These are phyloP conservation scores for Drosophila bifasciata DNA, from an alignment of 1,140 invertebrate species.

Conservation along the genomic window DNA sequence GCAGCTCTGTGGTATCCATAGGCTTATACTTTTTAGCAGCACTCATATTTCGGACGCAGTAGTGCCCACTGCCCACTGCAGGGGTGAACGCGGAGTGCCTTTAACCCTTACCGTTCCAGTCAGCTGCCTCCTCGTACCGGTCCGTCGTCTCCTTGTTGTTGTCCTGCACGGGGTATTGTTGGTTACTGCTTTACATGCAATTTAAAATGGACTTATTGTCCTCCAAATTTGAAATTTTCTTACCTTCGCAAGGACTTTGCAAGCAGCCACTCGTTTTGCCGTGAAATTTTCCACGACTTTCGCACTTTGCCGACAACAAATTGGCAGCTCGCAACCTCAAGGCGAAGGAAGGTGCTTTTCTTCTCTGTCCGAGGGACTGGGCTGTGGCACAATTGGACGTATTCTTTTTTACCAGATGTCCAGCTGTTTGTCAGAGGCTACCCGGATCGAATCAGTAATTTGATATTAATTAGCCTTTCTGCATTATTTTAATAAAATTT, in stretches of 20 bases:
- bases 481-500: conserved; percentile 27
- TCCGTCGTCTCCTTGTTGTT: background rate
- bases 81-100: too few relatives aligned
- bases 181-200: background rate
- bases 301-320: conserved; percentile 25
- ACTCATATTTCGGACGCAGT: conserved; percentile 70
- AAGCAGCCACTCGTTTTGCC: background rate
- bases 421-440: background rate
- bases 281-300: conserved; percentile 22
- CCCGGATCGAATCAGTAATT: conserved; percentile 9
- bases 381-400: background rate
- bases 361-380: background rate
- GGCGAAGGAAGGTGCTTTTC: conserved; percentile 14
- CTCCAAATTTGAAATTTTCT: background rate
- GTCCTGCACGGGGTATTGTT: background rate
- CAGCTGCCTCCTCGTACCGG: conserved; percentile 12
- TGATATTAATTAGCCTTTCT: conserved; percentile 12
- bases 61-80: conserved; percentile 31
- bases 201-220: too few relatives aligned
- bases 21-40: conserved; percentile 81
- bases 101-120: conserved; percentile 20
- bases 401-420: background rate
- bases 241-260: background rate
- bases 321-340: conserved; percentile 19
- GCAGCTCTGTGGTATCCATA: conserved; percentile 75